A percentile compares a stretch with the other conserved stretches of the same genome.
Conservation (phyloP, 2,888 invertebrate genomes). For the Eurois occulta region DNA sequence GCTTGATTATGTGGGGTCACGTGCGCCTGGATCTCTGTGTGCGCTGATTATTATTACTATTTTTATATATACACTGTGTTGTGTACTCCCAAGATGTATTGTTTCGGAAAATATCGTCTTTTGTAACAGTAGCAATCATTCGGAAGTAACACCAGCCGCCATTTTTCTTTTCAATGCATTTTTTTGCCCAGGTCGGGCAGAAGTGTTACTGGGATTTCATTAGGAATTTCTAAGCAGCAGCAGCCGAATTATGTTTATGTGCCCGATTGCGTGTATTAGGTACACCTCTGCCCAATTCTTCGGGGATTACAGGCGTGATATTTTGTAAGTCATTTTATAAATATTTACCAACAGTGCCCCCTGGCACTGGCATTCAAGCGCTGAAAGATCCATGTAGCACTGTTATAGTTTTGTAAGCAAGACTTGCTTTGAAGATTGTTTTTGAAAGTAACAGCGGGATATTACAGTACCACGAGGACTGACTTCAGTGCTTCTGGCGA, state of each 20-base stretch:
- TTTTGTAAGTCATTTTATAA: too few relatives aligned
- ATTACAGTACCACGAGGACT: neutral
- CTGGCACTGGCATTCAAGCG: neutral
- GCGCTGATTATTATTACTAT: constrained; percentile 63
- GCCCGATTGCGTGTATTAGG: too few relatives aligned
- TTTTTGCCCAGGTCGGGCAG: too few relatives aligned
- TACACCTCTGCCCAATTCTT: too few relatives aligned
- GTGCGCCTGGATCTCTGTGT: constrained; percentile 75
- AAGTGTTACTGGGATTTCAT: too few relatives aligned
- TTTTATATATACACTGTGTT: constrained; percentile 51
- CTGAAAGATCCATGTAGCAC: neutral
- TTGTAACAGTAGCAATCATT: neutral
- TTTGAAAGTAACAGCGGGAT: neutral
- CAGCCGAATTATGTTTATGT: too few relatives aligned
- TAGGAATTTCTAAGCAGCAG: too few relatives aligned
- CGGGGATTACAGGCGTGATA: too few relatives aligned
- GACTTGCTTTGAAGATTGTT: neutral
- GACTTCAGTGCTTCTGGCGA: neutral
- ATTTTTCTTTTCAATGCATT: neutral
- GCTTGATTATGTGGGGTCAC: constrained; percentile 83
- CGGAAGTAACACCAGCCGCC: neutral
- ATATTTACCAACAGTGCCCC: too few relatives aligned
- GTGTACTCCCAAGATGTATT: constrained; percentile 19
- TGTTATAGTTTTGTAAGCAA: neutral
- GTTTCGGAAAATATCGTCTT: constrained; percentile 4